Conservation (phyloP, 2,797 vertebrate species). For the Danio aesculapii region DNA sequence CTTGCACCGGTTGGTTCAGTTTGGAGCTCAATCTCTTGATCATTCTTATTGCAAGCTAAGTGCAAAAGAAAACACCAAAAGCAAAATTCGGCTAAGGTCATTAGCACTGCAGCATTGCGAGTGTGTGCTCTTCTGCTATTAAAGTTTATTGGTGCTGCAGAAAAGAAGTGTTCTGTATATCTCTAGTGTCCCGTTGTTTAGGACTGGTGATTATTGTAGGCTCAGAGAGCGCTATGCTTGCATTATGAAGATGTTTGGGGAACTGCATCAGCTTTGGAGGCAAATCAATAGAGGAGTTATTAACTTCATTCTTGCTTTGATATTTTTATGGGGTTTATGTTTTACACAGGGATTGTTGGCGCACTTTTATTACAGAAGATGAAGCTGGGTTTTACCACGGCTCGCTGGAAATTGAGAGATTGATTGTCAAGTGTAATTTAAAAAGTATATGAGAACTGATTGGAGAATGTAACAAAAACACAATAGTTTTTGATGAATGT, state of each 20-base stretch:
- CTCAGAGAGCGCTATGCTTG: slow-evolving; percentile 2
- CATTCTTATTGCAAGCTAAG: neutral
- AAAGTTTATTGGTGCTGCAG: slow-evolving; percentile 33
- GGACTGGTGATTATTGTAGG: neutral
- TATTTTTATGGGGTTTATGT: slow-evolving; percentile 8
- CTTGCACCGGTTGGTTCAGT: neutral
- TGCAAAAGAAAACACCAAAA: slow-evolving; percentile 5
- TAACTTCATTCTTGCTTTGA: neutral
- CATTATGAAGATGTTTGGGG: slow-evolving; percentile 26
- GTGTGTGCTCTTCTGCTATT: slow-evolving; percentile 14
- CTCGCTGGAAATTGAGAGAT: neutral
- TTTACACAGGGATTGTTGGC: neutral
- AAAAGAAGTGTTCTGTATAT: neutral
- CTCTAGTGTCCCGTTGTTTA: neutral
- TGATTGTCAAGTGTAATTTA: neutral
- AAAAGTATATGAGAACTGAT: neutral
- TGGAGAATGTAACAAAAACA: neutral
- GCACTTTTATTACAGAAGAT: neutral
- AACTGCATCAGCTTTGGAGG: neutral
- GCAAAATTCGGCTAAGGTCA: neutral
- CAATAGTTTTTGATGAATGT: neutral
- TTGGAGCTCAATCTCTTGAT: neutral
- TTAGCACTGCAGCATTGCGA: slow-evolving; percentile 29
- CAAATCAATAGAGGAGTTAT: slow-evolving; percentile 40
- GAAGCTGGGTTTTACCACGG: neutral